These are phyloP conservation scores for Harmothoe impar DNA, from an alignment of 2,888 invertebrate species.

Conservation along the genomic window DNA sequence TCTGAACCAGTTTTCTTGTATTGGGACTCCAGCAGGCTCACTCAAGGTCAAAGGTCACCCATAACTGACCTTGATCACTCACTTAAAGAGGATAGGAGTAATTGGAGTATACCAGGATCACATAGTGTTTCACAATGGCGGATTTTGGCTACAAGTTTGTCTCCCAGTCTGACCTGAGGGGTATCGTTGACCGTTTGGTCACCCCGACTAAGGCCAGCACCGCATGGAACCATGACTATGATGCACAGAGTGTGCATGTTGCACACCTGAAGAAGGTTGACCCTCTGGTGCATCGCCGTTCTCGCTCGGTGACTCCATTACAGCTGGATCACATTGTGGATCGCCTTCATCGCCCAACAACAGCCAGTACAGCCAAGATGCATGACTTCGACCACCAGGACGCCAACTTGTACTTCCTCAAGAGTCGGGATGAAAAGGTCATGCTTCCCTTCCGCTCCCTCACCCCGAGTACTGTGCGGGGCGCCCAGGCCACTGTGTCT, in stretches of 20 bases:
- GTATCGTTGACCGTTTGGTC: constrained; percentile 75
- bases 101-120: not conserved
- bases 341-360: constrained; percentile 75
- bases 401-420: constrained; percentile 64
- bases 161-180: constrained; percentile 70
- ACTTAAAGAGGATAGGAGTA: not conserved
- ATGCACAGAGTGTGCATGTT: constrained; percentile 66
- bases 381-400: constrained; percentile 67
- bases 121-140: not conserved
- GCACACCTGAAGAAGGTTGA: constrained; percentile 47
- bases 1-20: not conserved
- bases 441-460: not conserved
- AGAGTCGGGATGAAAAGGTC: constrained; percentile 47
- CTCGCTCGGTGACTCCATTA: constrained; percentile 71
- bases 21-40: not conserved
- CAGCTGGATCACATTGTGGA: constrained; percentile 75
- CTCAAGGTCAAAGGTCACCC: not conserved
- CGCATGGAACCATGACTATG: constrained; percentile 65
- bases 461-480: not conserved
- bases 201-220: constrained; percentile 75
- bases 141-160: constrained; percentile 60
- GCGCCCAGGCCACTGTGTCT: not conserved
- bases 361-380: constrained; percentile 70
- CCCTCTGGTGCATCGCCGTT: constrained; percentile 61
- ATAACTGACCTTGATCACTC: too few relatives aligned